Evolutionary conservation across 2,113 vertebrate species (phyloP), one percentile per base, ranked within the genome.

Genomic region (Mesembrinibis cayennensis): DNA sequence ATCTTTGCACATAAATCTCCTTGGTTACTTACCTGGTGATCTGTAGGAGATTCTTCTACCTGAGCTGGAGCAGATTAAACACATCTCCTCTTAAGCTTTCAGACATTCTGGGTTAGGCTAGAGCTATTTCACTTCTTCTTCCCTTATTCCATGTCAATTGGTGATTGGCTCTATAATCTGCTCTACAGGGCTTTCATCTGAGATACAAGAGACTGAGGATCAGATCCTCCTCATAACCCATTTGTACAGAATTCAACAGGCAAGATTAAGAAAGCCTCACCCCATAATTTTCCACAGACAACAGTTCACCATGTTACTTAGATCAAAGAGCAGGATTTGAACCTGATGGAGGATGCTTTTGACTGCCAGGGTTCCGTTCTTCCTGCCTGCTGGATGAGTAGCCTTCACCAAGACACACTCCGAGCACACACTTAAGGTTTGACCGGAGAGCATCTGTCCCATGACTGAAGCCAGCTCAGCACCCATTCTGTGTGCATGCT

Each of bases 371-470:
- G 5, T 52, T 87, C 67, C 3, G 1, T 67, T 74, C n/a, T 66
- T 82, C 12, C 52, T 76, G 40, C 19, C 8, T 66, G 21, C 15
- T 34, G 36, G 40, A 55, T 5, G 7, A 50, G 21, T 30, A 84
- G 40, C 34, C 32, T 83, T 90, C 42, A 56, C 45, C 34, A 77
- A 61, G 61, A 61, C 22, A 19, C 2, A 0, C 9, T 63, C 38
- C 34, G 38, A 95, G 59, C 18, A 36, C 23, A 56, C 9, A 12
- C 11, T 61, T 59, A 18, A 82, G 23, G 53, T 70, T 55, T 56
- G 36, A 55, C 26, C 2, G 4, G 56, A 66, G 17, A 36, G 0
- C 10, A 15, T 45, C 69, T 3, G 2, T 8, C 7, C 22, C 16
- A 19, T 34, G 40, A 14, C 14, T 16, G 19, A 3, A 91, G 23